phyloP scores from a whole-genome alignment of 2,888 invertebrate species.

The Fragum sueziense region DNA sequence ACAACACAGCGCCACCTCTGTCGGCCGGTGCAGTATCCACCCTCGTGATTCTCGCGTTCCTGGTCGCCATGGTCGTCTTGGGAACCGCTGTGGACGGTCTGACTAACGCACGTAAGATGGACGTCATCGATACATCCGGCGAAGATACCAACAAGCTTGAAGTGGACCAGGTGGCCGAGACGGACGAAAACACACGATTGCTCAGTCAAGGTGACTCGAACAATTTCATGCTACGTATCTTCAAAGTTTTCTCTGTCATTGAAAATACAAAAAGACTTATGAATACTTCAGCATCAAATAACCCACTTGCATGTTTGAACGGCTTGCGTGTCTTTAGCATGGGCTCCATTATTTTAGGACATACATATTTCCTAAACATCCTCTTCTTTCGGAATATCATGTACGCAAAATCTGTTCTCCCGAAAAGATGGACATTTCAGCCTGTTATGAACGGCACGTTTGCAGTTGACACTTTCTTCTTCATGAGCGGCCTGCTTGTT shows the following conservation, averaged over 20 bases:
- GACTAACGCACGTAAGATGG: background rate
- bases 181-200: background rate
- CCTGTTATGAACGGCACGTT: slow-evolving; percentile 71
- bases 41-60: background rate
- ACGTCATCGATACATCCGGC: no score
- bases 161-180: background rate
- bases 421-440: background rate
- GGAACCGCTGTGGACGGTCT: slow-evolving; percentile 1
- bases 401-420: background rate
- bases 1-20: background rate
- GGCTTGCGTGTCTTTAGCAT: slow-evolving; percentile 85
- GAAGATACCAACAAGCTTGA: background rate
- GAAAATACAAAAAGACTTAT: slow-evolving; percentile 60
- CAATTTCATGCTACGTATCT: background rate
- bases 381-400: background rate
- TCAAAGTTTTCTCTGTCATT: slow-evolving; percentile 62
- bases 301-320: slow-evolving; percentile 86
- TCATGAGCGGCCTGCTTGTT: slow-evolving; percentile 64
- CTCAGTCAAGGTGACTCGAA: background rate
- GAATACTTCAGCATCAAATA: slow-evolving; percentile 50
- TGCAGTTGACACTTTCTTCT: slow-evolving; percentile 78
- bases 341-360: slow-evolving; percentile 76
- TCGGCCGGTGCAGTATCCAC: background rate
- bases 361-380: slow-evolving; percentile 66
- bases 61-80: background rate